Conservation (phyloP, 2,797 vertebrate genomes). For the Centropyge bicolor region DNA sequence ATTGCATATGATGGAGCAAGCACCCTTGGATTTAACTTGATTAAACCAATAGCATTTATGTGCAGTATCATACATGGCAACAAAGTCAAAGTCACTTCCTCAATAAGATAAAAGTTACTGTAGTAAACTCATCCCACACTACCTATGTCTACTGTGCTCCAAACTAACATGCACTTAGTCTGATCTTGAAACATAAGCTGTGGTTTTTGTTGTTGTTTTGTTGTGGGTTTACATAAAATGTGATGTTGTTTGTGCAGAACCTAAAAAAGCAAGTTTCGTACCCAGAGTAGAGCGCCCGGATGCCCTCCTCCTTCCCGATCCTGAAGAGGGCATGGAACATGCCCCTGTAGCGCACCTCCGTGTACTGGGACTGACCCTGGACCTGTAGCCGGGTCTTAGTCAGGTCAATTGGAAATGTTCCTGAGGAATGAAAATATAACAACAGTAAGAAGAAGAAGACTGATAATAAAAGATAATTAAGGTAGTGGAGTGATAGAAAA, state of each 20-base stretch:
- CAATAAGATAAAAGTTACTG: not conserved
- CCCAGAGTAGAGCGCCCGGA: conserved; percentile 94
- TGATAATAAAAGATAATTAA: not conserved
- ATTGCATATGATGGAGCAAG: not conserved
- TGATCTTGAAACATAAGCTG: not conserved
- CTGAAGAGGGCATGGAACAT: conserved; percentile 96
- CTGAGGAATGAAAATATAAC: conserved; percentile 70
- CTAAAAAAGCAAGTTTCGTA: conserved; percentile 54
- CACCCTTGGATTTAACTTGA: not conserved
- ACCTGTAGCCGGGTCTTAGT: conserved; percentile 97
- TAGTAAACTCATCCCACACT: not conserved
- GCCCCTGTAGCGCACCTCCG: conserved; percentile 93
- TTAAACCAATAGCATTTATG: not conserved
- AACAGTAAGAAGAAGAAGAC: not conserved
- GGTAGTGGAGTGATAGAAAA: not conserved
- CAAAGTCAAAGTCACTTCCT: not conserved
- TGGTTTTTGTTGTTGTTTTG: too few species aligned
- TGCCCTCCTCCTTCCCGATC: conserved; percentile 93
- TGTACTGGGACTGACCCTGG: conserved; percentile 95
- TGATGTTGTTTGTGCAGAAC: not conserved
- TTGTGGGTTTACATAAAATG: not conserved
- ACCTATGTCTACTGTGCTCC: not conserved
- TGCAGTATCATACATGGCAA: not conserved
- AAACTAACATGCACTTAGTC: not conserved
- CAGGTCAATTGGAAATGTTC: conserved; percentile 95